A percentile compares a stretch with the other conserved stretches of the same genome.
Evolutionary conservation across 2,888 invertebrate species (phyloP).

Genomic region (Choristoneura rosaceana): DNA sequence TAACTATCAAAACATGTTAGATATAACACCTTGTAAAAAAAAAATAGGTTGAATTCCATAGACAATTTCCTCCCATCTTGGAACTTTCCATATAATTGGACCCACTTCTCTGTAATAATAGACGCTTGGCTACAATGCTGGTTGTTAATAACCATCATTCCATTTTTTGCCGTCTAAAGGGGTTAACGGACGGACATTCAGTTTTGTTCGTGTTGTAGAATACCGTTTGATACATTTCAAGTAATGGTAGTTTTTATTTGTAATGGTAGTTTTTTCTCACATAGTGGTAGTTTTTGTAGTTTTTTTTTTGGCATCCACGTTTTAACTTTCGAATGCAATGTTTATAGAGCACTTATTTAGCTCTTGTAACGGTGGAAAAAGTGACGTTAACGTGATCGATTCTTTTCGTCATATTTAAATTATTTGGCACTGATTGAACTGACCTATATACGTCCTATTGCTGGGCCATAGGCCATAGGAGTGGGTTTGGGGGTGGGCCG

Average conservation of each 20-base stretch:
- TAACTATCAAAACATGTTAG: neutral
- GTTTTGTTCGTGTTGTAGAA: constrained; percentile 25
- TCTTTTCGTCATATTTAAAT: no score
- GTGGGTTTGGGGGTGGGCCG: no score
- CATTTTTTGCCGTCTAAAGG: constrained; percentile 4
- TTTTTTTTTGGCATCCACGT: neutral
- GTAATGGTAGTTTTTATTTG: constrained; percentile 28
- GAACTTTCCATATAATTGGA: constrained; percentile 41
- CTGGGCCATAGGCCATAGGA: no score
- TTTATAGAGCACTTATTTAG: neutral
- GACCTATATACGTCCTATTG: no score
- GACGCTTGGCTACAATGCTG: constrained; percentile 19
- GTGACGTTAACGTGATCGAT: no score
- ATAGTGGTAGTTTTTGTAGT: constrained; percentile 5
- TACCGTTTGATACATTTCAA: constrained; percentile 38
- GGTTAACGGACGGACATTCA: constrained; percentile 8
- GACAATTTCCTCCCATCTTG: constrained; percentile 18
- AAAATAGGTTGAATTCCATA: constrained; percentile 32
- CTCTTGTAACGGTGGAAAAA: neutral
- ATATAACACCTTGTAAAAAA: constrained; percentile 7
- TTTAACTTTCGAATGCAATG: constrained; percentile 5
- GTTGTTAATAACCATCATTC: constrained; percentile 25
- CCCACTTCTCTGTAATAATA: constrained; percentile 36
- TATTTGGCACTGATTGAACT: no score
- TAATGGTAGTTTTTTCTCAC: constrained; percentile 21